These are phyloP conservation scores for Eublepharis macularius DNA, from an alignment of 2,113 vertebrate genomes.

Conservation along the genomic window DNA sequence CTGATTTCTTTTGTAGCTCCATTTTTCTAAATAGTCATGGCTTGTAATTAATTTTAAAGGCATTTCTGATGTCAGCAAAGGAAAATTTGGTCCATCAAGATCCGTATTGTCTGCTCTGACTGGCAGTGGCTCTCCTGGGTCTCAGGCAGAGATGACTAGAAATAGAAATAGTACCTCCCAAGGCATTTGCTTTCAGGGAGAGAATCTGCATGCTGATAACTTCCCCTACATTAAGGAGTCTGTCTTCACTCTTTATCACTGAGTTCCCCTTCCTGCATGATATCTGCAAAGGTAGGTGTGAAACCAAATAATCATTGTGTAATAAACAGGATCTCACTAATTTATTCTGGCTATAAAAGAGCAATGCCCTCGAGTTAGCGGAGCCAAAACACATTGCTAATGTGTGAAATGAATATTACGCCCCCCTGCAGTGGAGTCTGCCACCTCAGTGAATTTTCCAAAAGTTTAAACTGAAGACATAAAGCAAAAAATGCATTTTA, in stretches of 20 bases:
- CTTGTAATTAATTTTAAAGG: background rate
- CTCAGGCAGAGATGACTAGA: too few relatives aligned
- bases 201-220: too few relatives aligned
- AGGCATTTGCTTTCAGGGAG: too few relatives aligned
- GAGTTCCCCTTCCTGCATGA: too few relatives aligned
- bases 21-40: background rate
- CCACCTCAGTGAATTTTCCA: constrained; percentile 19
- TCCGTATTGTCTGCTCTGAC: too few relatives aligned
- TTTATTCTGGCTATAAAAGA: constrained; percentile 65
- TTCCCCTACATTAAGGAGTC: too few relatives aligned
- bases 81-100: too few relatives aligned
- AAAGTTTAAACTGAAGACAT: constrained; percentile 32
- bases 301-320: constrained; percentile 46
- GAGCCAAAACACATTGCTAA: constrained; percentile 48
- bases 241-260: too few relatives aligned
- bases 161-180: too few relatives aligned
- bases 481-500: constrained; percentile 24
- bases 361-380: constrained; percentile 60
- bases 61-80: background rate
- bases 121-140: too few relatives aligned
- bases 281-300: constrained; percentile 18
- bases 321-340: constrained; percentile 63
- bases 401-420: constrained; percentile 57
- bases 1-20: background rate
- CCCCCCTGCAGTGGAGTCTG: constrained; percentile 38